Evolutionary conservation across 2,113 vertebrate genomes (phyloP).

Genomic region (Motacilla tschutschensis): DNA sequence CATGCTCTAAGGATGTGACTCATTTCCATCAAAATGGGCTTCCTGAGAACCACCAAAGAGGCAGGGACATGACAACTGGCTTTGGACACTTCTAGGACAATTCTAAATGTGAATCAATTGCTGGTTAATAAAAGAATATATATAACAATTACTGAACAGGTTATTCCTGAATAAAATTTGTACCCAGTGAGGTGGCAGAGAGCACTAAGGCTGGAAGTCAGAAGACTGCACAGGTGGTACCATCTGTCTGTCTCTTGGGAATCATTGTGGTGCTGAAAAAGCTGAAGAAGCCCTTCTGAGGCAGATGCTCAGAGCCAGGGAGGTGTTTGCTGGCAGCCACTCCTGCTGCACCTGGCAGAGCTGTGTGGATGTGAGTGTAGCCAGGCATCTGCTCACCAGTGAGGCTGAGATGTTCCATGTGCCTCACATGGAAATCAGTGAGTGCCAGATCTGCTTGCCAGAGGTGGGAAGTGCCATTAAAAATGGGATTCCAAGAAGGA

Average conservation of each 20-base stretch:
- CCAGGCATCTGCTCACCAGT: neutral
- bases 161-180: neutral
- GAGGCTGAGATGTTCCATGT: accelerated
- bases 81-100: neutral
- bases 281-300: neutral
- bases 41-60: neutral
- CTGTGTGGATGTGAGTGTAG: neutral
- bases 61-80: neutral
- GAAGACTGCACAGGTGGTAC: constrained; percentile 3
- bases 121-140: neutral
- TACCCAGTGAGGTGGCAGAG: neutral
- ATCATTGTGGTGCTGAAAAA: constrained; percentile 1
- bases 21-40: constrained; percentile 10
- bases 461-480: neutral
- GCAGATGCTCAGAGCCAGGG: neutral
- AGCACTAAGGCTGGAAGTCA: neutral
- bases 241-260: neutral
- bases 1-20: constrained; percentile 13
- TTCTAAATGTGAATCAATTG: neutral
- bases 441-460: neutral
- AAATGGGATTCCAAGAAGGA: neutral
- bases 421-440: accelerated
- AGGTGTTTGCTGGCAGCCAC: neutral
- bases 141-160: neutral
- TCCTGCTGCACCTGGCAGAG: neutral